phyloP scores from a whole-genome alignment of 2,888 invertebrate genomes.

The Oxycera nigricornis region DNA sequence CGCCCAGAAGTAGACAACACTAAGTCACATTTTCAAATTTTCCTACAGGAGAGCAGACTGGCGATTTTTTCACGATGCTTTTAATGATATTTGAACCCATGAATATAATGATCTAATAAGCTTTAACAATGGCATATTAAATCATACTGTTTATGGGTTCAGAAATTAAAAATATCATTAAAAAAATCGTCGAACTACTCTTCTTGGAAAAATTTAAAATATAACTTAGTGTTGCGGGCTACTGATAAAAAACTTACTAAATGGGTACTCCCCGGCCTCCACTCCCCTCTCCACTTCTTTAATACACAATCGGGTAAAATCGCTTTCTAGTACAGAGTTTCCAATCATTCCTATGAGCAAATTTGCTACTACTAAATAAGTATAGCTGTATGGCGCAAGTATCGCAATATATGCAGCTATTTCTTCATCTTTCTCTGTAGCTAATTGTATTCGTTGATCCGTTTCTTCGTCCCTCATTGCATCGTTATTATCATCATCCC shows the following conservation, averaged over 20 bases:
- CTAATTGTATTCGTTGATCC: constrained; percentile 52
- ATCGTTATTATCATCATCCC: constrained; percentile 49
- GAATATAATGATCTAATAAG: no score
- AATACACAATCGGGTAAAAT: constrained; percentile 71
- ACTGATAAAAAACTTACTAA: constrained; percentile 64
- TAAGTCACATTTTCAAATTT: no score
- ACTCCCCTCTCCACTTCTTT: constrained; percentile 71
- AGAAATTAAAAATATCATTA: no score
- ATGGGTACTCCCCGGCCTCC: constrained; percentile 66
- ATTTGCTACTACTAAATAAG: constrained; percentile 73
- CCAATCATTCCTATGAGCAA: constrained; percentile 66
- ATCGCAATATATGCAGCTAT: constrained; percentile 67
- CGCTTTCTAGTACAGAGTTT: constrained; percentile 69
- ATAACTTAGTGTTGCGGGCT: not conserved
- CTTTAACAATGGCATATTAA: no score
- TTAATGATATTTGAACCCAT: no score
- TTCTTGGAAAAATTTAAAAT: no score
- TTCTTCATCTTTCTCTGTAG: constrained; percentile 57
- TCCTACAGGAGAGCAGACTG: no score
- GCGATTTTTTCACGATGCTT: no score
- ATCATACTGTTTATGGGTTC: not conserved
- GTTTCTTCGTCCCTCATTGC: constrained; percentile 42
- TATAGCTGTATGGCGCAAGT: constrained; percentile 76
- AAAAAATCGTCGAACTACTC: no score
- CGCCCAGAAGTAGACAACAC: no score